Evolutionary conservation across 2,113 vertebrate species (phyloP).

Genomic region (Phalacrocorax carbo): DNA sequence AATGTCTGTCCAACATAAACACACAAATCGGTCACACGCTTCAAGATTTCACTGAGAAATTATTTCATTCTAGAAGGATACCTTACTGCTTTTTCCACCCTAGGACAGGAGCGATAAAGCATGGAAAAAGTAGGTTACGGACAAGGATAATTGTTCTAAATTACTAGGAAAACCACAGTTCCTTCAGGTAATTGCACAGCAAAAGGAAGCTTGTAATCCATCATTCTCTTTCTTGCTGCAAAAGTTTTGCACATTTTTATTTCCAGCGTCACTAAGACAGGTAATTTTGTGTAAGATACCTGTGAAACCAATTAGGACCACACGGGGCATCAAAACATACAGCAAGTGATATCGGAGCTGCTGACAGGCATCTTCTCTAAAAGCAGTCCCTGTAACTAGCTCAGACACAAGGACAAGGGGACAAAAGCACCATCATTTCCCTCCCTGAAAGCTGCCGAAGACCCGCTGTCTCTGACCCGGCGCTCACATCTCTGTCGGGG

Average conservation of each 20-base stretch:
- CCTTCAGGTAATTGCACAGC: not conserved
- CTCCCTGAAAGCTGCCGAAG: rapidly evolving
- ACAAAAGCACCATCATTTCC: rapidly evolving
- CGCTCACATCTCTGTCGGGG: rapidly evolving
- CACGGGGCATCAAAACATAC: not conserved
- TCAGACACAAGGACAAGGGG: not conserved
- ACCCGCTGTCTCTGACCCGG: rapidly evolving
- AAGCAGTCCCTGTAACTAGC: not conserved
- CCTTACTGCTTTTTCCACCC: not conserved
- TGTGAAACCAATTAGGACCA: not conserved
- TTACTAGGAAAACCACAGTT: not conserved
- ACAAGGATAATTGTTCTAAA: slow-evolving; percentile 12
- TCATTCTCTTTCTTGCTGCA: not conserved
- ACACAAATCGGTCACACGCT: rapidly evolving
- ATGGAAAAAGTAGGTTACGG: not conserved
- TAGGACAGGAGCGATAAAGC: not conserved
- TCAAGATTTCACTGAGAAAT: not conserved
- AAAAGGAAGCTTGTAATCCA: not conserved
- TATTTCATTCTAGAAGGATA: not conserved
- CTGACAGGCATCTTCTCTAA: slow-evolving; percentile 2
- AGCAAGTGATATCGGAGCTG: not conserved
- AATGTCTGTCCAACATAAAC: not conserved
- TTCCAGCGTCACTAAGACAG: not conserved
- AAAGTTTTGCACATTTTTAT: not conserved
- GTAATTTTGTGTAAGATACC: not conserved